Evolutionary conservation across 2,113 vertebrate species (phyloP), one percentile per base, ranked within the genome.

Genomic region (Paradoxurus hermaphroditus): DNA sequence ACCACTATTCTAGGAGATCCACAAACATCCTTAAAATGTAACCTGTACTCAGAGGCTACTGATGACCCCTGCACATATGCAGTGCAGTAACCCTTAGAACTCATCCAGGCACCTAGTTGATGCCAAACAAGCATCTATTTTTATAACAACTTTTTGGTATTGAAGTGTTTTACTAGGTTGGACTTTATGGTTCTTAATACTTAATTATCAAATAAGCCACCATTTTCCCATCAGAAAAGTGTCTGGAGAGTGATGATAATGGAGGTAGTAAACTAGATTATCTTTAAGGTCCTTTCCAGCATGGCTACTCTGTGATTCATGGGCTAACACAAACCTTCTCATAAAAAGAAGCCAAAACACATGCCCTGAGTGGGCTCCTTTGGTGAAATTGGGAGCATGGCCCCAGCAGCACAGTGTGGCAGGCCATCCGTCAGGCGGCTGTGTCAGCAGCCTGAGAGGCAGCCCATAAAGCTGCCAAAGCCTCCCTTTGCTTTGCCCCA

Each of bases 401-500:
- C 98, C 98, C 93, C 95, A 97, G 97, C 96, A 96, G 89, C 86
- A 73, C 96, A 96, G 94, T 70, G 36, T 0, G 83, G 92, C 95
- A 97, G 95, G 97, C 73, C 97, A 92, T 98, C 96, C 12, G 82
- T 98, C 98, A 98, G 97, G 75, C n/a, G 16, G 9, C 73, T 90
- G 62, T 85, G 96, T 98, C 98, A 97, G 97, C 97, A 97, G 95
- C 97, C 90, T 31, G 88, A 96, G 94, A 95, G 27, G 95, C 94
- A 95, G 97, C 92, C 88, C 97, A 96, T 98, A 98, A 98, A 98
- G 97, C 98, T 98, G 97, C 96, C 98, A 97, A 89, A 97, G 73
- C 82, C 90, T 73, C 70, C 91, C 49, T 98, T 94, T 95, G 91
- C 97, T 95, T 83, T 90, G 67, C 73, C 34, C 68, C 84, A 97